Conservation (phyloP, 2,888 invertebrate genomes). For the Ophion ellenae region DNA sequence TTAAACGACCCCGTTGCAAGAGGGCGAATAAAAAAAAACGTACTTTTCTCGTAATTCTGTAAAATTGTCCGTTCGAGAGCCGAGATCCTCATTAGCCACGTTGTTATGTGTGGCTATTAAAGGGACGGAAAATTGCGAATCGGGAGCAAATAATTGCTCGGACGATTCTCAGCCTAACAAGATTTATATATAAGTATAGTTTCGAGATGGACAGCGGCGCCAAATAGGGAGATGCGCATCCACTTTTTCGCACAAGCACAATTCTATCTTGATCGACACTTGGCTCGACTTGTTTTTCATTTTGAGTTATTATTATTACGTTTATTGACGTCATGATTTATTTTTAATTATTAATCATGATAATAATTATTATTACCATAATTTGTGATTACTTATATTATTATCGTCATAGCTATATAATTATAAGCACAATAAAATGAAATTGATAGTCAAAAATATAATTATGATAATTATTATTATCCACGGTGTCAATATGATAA, state of each 20-base stretch:
- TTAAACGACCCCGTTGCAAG: neutral
- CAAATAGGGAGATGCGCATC: constrained; percentile 34
- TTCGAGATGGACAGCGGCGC: constrained; percentile 9
- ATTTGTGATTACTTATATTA: neutral
- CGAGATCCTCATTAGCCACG: neutral
- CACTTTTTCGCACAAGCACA: neutral
- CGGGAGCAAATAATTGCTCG: neutral
- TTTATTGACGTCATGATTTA: neutral
- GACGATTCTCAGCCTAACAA: neutral
- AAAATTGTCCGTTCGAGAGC: neutral
- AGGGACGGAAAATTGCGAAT: neutral
- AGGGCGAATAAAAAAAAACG: neutral
- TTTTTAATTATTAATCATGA: neutral
- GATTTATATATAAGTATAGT: neutral
- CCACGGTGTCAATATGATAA: too few species aligned
- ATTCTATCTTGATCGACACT: neutral
- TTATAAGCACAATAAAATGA: neutral
- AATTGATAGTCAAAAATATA: too few species aligned
- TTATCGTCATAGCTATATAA: neutral
- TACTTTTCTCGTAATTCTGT: neutral
- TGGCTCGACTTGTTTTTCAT: neutral
- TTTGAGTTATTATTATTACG: neutral
- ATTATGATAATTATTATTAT: neutral
- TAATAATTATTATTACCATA: neutral
- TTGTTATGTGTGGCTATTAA: neutral